Evolutionary conservation across 2,888 invertebrate genomes (phyloP).

Genomic region (Caradrina clavipalpis): DNA sequence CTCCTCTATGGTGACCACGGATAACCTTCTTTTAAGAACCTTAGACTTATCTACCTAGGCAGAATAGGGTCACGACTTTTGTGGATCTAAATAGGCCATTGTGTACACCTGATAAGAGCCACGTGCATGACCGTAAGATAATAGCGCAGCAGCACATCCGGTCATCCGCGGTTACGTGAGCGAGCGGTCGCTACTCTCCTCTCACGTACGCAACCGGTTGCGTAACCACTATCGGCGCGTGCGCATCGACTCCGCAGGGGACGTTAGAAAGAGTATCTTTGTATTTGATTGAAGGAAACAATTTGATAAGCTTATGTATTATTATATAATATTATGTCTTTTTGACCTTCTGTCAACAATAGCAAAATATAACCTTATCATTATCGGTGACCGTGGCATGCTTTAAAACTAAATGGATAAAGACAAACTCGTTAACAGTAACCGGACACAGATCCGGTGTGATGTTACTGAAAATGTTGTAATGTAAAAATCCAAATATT

Average conservation of each 20-base stretch:
- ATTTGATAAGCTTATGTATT: neutral
- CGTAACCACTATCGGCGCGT: conserved; percentile 46
- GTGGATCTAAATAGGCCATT: neutral
- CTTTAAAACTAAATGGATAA: neutral
- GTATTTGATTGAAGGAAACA: neutral
- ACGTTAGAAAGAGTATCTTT: neutral
- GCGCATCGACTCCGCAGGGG: conserved; percentile 10
- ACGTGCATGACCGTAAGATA: conserved; percentile 23
- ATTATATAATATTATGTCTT: no score
- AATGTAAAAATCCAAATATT: no score
- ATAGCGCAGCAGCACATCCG: conserved; percentile 42
- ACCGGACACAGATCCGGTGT: no score
- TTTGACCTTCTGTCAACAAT: neutral
- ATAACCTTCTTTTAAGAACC: no score
- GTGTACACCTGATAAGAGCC: conserved; percentile 18
- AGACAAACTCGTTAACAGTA: neutral
- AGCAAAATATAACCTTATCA: neutral
- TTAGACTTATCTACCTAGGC: no score
- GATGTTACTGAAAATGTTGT: no score
- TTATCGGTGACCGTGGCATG: neutral
- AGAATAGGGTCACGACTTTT: neutral
- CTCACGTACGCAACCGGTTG: conserved; percentile 57
- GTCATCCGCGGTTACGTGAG: conserved; percentile 48
- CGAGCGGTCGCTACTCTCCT: conserved; percentile 38
- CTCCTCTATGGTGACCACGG: no score